Evolutionary conservation across 2,113 vertebrate species (phyloP).

Genomic region (Aplodontia rufa): DNA sequence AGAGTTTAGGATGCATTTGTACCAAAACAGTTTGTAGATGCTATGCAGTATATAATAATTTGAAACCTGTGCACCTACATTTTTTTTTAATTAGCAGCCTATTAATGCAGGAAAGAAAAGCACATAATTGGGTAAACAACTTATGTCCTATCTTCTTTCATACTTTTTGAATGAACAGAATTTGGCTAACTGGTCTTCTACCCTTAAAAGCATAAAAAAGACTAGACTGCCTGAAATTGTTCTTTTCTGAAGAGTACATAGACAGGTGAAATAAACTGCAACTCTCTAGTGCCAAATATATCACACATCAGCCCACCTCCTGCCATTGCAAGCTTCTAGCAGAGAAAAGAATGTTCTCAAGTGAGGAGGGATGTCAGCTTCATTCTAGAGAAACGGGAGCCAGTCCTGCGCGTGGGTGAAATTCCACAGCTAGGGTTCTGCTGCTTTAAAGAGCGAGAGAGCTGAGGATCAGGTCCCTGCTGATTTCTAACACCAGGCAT

Average conservation of each 20-base stretch:
- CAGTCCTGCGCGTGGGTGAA: not conserved
- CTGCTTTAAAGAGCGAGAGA: not conserved
- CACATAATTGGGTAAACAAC: not conserved
- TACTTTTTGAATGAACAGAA: not conserved
- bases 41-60: not conserved
- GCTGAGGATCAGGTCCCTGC: not conserved
- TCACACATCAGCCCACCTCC: constrained; percentile 32
- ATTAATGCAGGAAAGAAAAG: not conserved
- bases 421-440: not conserved
- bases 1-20: not conserved
- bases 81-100: not conserved
- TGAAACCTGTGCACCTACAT: not conserved
- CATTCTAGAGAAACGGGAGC: not conserved
- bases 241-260: constrained; percentile 29
- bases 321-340: not conserved
- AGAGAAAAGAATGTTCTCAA: constrained; percentile 1
- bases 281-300: not conserved
- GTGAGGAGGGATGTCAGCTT: not conserved
- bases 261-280: constrained; percentile 2
- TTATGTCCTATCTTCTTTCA: not conserved
- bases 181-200: not conserved
- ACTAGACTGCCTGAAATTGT: constrained; percentile 21
- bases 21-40: not conserved
- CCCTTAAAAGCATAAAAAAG: not conserved
- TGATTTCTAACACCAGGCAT: not conserved